phyloP scores from a whole-genome alignment of 2,888 invertebrate species.

The Gnatocerus cornutus region DNA sequence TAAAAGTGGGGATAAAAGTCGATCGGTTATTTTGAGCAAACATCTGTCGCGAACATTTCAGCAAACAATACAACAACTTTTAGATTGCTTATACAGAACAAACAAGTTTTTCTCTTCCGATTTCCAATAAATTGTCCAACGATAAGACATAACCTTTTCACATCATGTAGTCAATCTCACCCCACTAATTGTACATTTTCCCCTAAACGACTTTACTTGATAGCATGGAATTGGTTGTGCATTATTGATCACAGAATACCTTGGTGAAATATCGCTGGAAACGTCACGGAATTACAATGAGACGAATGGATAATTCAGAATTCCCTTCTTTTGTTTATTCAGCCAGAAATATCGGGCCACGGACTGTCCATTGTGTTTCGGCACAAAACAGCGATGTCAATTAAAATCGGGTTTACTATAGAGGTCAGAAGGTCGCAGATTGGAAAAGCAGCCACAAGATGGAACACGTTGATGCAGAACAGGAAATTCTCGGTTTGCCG shows the following conservation, averaged over 20 bases:
- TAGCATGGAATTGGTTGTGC: background rate
- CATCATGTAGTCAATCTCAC: background rate
- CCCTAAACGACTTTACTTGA: no score
- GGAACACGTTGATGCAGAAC: conserved; percentile 18
- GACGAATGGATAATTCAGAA: conserved; percentile 13
- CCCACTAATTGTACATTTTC: no score
- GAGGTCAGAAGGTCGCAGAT: conserved; percentile 13
- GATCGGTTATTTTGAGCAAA: conserved; percentile 16
- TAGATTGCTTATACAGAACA: background rate
- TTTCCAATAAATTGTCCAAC: conserved; percentile 7
- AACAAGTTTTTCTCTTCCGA: background rate
- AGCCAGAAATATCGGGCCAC: background rate
- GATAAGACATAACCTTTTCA: background rate
- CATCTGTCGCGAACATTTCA: conserved; percentile 26
- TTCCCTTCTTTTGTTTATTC: conserved; percentile 5
- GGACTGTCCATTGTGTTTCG: background rate
- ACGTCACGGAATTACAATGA: conserved; percentile 9
- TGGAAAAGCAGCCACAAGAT: conserved; percentile 10
- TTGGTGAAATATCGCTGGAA: background rate
- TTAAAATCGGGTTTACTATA: background rate
- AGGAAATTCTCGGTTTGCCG: conserved; percentile 15
- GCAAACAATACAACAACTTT: conserved; percentile 18
- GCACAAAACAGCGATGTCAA: conserved; percentile 7
- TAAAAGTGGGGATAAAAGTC: conserved; percentile 7
- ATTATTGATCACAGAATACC: conserved; percentile 9